phyloP scores from a whole-genome alignment of 2,113 vertebrate species.

The Ochotona princeps region DNA sequence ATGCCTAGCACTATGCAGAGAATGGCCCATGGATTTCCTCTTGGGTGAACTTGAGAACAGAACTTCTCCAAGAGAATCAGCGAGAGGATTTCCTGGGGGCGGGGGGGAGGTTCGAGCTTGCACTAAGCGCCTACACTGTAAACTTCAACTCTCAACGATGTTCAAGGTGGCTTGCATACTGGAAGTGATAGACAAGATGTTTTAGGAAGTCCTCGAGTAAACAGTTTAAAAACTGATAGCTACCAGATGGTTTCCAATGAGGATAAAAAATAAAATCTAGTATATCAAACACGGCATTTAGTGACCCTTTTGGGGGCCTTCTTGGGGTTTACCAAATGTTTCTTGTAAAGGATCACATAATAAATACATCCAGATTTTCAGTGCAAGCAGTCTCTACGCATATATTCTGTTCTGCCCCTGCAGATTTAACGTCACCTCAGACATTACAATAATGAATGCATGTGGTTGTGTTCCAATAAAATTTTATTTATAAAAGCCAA shows the following conservation, averaged over 20 bases:
- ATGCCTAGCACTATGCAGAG: neutral
- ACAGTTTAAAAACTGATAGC: neutral
- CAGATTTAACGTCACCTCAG: neutral
- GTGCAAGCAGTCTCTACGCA: neutral
- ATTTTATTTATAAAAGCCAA: slow-evolving; percentile 22
- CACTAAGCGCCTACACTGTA: neutral
- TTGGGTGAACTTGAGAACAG: neutral
- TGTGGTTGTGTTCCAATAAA: neutral
- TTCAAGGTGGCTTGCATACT: neutral
- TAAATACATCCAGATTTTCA: neutral
- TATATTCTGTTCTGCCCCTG: no score
- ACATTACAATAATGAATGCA: neutral
- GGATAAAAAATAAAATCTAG: neutral
- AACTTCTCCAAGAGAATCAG: neutral
- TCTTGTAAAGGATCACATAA: neutral
- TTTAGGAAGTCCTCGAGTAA: neutral
- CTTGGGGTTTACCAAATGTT: neutral
- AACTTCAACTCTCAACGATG: no score
- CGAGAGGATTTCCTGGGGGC: neutral
- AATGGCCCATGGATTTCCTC: neutral
- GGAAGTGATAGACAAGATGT: neutral
- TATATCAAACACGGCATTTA: neutral
- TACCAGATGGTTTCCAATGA: neutral
- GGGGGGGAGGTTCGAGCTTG: neutral
- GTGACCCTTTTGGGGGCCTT: neutral